phyloP scores from a whole-genome alignment of 2,113 vertebrate genomes.

The Calypte anna region DNA sequence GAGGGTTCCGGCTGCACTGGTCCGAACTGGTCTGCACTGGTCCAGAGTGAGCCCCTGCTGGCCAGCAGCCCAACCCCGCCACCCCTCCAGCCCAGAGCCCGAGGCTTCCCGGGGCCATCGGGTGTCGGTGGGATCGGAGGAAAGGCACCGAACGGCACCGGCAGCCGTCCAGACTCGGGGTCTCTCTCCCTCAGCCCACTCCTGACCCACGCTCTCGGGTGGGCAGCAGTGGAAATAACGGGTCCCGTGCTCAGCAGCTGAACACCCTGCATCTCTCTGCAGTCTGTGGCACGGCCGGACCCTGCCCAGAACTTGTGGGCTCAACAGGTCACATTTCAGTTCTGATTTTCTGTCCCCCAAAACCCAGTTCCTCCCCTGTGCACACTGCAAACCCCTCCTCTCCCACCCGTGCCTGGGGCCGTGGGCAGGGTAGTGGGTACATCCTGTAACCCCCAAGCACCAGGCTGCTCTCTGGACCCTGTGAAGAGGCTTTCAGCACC shows the following conservation, averaged over 20 bases:
- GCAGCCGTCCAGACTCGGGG: no score
- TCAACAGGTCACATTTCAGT: neutral
- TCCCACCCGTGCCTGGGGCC: no score
- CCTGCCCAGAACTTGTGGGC: no score
- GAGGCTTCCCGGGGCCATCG: neutral
- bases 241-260: neutral
- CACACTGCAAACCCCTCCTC: rapidly evolving
- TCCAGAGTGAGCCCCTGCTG: rapidly evolving
- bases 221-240: neutral
- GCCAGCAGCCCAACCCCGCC: rapidly evolving
- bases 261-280: neutral
- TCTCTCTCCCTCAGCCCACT: neutral
- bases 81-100: neutral
- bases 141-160: neutral
- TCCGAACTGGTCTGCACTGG: neutral
- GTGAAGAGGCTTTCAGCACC: neutral
- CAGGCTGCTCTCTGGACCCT: neutral
- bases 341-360: neutral
- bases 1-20: neutral
- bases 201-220: rapidly evolving
- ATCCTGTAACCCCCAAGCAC: neutral
- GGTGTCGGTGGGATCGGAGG: neutral
- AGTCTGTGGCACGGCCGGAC: rapidly evolving
- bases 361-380: rapidly evolving
- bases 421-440: rapidly evolving